Evolutionary conservation across 2,797 vertebrate genomes (phyloP).

Genomic region (Heliangelus exortis): DNA sequence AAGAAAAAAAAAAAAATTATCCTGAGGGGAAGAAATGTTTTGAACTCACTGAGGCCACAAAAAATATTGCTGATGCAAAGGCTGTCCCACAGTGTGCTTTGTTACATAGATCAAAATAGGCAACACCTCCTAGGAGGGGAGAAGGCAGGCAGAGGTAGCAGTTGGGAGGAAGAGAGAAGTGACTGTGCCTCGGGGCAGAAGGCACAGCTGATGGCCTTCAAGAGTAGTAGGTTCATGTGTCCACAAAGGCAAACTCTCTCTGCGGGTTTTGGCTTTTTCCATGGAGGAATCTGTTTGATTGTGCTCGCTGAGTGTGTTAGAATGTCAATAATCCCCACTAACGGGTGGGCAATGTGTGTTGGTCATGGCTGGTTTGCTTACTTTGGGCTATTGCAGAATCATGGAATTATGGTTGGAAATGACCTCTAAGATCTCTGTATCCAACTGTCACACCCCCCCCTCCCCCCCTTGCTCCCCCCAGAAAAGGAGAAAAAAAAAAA

Average conservation of each 20-base stretch:
- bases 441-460: too few species aligned
- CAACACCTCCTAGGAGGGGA: background rate
- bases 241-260: background rate
- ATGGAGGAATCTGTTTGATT: background rate
- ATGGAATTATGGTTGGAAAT: too few species aligned
- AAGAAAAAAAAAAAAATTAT: background rate
- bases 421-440: too few species aligned
- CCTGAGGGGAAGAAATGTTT: background rate
- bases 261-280: background rate
- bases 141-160: background rate
- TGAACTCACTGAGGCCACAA: background rate
- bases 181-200: background rate
- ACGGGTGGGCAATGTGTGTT: background rate
- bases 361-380: background rate
- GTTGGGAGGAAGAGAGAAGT: background rate
- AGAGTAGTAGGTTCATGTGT: background rate
- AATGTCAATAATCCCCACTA: rapidly evolving
- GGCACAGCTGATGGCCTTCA: background rate
- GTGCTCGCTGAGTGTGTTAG: background rate
- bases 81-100: background rate
- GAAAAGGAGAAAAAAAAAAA: too few species aligned
- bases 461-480: too few species aligned
- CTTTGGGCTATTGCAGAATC: background rate
- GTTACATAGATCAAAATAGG: rapidly evolving
- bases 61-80: background rate